Evolutionary conservation across 2,888 invertebrate genomes (phyloP).

Genomic region (Lomographa bimaculata): DNA sequence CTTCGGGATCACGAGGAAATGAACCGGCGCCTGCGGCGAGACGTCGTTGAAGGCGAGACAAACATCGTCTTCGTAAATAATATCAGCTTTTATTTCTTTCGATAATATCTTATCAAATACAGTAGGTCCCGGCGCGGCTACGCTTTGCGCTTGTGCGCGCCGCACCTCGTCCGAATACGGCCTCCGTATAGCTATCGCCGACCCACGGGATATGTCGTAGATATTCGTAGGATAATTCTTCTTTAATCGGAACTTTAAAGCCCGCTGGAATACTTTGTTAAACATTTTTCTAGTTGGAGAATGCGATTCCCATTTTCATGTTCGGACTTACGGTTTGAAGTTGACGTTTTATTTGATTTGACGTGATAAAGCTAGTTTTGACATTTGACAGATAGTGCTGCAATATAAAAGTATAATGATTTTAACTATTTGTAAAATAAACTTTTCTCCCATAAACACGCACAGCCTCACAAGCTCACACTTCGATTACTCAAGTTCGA

Average conservation of each 20-base stretch:
- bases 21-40: slow-evolving; percentile 91
- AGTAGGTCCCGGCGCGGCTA: slow-evolving; percentile 75
- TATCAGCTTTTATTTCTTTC: slow-evolving; percentile 90
- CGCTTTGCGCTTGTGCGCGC: slow-evolving; percentile 63
- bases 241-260: slow-evolving; percentile 69
- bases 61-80: slow-evolving; percentile 91
- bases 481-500: no score
- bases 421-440: no score
- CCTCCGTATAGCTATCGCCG: slow-evolving; percentile 63
- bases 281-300: slow-evolving; percentile 62
- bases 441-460: no score
- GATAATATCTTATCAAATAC: slow-evolving; percentile 91
- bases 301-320: slow-evolving; percentile 36
- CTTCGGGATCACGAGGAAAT: slow-evolving; percentile 93
- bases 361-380: slow-evolving; percentile 4
- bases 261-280: slow-evolving; percentile 75
- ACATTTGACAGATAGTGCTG: no score
- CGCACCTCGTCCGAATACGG: slow-evolving; percentile 75
- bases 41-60: slow-evolving; percentile 93
- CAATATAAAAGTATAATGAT: no score
- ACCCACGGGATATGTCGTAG: slow-evolving; percentile 70
- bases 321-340: slow-evolving; percentile 12
- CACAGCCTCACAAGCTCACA: no score
- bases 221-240: slow-evolving; percentile 76
- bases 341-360: slow-evolving; percentile 26